Base-by-base conservation (phyloP, 2,113 vertebrate species). In the Solea senegalensis region DNA sequence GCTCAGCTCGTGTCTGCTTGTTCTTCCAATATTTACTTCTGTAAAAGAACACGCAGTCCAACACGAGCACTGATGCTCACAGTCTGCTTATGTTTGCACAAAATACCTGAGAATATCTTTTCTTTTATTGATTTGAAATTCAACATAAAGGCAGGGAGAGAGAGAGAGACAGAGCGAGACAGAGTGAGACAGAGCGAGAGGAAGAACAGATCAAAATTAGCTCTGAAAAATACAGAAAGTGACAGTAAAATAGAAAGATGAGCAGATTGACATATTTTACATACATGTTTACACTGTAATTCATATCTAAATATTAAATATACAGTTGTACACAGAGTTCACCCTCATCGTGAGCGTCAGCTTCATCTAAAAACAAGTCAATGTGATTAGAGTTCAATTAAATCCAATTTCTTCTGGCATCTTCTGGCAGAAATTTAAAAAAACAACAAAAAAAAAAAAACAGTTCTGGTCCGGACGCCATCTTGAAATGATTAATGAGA, bases 401-500 rank as follows among this genome's bases (percentile, higher is more conserved):
- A 46, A 67, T 67, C 48, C 48, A 49, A 44, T 62, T 70, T 39
- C 40, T 41, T 15, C 53, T 64, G 46, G 54, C 12, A 63, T 57
- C 53, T 34, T 55, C 53, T 28, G 27, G 53, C 13, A 10, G 27
- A 13, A 14, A 12, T 8, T 28, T 5, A 54, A 54, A 54, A 8
- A 26, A 12, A 15, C 21, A 34, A 34, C 5, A 1, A 34, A 34
- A 11, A 16, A 34, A 34, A 11, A 16, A 45, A 59, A 26, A 46
- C 15, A 21, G 62, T 45, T 79, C 53, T 54, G 68, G 68, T 76
- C 50, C 10, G 6, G 14, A 4, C 26, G 5, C 40, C 65, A 69
- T 82, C 68, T 79, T 75, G 39, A 76, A 74, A 78, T 49, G 65
- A 78, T 48, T 34, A 34, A 34, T 34, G 34, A 34, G 50, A 74